phyloP scores from a whole-genome alignment of 2,888 invertebrate species.

The Drosophila parthenogenetica region DNA sequence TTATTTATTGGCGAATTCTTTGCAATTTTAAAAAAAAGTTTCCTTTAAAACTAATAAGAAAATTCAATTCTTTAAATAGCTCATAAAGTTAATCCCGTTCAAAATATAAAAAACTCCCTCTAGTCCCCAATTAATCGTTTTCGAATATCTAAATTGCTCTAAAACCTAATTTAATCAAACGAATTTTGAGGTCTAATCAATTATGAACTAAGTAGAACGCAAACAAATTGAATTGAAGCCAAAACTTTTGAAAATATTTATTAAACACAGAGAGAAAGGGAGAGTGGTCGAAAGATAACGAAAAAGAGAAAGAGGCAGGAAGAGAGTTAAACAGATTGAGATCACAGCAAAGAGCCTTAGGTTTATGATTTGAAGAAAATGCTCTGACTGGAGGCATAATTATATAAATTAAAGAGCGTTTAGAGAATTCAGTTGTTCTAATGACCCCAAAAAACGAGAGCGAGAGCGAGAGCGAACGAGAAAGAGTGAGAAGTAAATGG shows the following conservation, averaged over 20 bases:
- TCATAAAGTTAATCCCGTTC: neutral
- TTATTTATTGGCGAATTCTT: no score
- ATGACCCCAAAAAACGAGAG: slow-evolving; percentile 66
- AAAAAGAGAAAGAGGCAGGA: neutral
- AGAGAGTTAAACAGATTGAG: slow-evolving; percentile 16
- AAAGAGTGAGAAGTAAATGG: neutral
- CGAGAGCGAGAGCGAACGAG: slow-evolving; percentile 8
- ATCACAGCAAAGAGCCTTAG: slow-evolving; percentile 38
- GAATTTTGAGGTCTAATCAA: slow-evolving; percentile 27
- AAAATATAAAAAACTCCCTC: neutral
- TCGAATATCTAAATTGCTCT: neutral
- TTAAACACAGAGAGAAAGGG: neutral
- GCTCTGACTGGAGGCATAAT: slow-evolving; percentile 47
- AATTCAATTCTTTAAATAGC: no score
- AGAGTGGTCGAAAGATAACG: neutral
- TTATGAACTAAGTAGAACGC: slow-evolving; percentile 43
- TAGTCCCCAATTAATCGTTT: slow-evolving; percentile 1
- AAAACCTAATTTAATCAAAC: neutral
- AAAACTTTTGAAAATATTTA: neutral
- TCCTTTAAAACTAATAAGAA: no score
- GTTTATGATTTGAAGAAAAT: slow-evolving; percentile 31
- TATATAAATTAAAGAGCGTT: slow-evolving; percentile 70
- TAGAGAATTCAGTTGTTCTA: slow-evolving; percentile 67
- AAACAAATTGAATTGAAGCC: slow-evolving; percentile 5
- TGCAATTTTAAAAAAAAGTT: no score